A percentile compares a stretch with the other conserved stretches of the same genome.
Evolutionary conservation across 2,113 vertebrate genomes (phyloP).

Genomic region (Heloderma charlesbogerti): DNA sequence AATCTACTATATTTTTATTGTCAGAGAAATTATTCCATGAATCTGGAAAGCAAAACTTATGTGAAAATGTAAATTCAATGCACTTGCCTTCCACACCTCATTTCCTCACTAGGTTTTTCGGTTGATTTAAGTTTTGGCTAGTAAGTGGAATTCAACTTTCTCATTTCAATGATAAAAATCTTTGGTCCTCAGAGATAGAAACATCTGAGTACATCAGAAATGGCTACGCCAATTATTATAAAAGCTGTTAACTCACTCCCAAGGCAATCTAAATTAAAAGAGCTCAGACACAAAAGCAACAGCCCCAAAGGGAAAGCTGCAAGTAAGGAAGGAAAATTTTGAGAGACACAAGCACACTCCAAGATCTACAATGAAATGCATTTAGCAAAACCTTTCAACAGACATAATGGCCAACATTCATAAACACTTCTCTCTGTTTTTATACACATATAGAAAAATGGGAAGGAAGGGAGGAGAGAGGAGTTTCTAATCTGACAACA

Average conservation of each 20-base stretch:
- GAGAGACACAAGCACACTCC: not conserved
- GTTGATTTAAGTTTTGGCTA: not conserved
- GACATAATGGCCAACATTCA: not conserved
- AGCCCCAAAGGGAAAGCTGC: not conserved
- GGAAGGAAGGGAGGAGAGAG: not conserved
- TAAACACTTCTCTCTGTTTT: not conserved
- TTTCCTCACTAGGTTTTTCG: not conserved
- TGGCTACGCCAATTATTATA: slow-evolving; percentile 30
- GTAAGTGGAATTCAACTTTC: not conserved
- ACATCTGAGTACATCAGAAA: not conserved
- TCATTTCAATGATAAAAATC: slow-evolving; percentile 1
- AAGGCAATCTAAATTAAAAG: not conserved
- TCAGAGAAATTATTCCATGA: not conserved
- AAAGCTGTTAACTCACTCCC: slow-evolving; percentile 20
- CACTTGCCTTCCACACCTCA: not conserved
- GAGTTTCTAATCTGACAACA: not conserved
- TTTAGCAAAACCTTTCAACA: not conserved
- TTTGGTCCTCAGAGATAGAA: not conserved
- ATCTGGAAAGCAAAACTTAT: not conserved
- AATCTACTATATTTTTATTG: not conserved
- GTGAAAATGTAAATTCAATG: not conserved
- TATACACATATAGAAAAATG: not conserved
- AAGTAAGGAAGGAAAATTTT: not conserved
- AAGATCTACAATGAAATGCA: not conserved
- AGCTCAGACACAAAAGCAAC: not conserved